Evolutionary conservation across 2,888 invertebrate genomes (phyloP), one percentile per base, ranked within the genome.

Genomic region (Fragum sueziense): DNA sequence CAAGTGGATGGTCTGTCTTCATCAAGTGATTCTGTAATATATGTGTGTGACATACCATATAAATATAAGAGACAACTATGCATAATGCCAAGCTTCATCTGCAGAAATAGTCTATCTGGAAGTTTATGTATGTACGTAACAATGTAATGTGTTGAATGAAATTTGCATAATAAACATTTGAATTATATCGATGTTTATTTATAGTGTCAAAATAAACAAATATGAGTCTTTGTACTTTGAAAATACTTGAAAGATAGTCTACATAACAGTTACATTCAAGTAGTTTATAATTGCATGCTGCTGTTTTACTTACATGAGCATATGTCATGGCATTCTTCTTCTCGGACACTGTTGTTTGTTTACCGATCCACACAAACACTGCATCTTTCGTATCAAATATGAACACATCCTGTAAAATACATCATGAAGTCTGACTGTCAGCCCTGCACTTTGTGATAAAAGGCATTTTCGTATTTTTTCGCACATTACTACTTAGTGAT

Each of bases 11-110:
- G 14, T 87, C 78, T 1, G 88, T 90, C 77, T 87, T 88, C 88
- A 85, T 88, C 79, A 92, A 84, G 78, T 91, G 90, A 27, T 87
- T 87, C 92, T 92, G 87, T 27, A 86, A 84, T n/a, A n/a, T n/a
- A n/a, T n/a, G n/a, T n/a, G n/a, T n/a, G n/a, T n/a, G n/a, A n/a
- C n/a, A n/a, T n/a, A n/a, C n/a, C n/a, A n/a, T n/a, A n/a, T n/a
- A n/a, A n/a, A n/a, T n/a, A n/a, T n/a, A n/a, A n/a, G n/a, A n/a
- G n/a, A n/a, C n/a, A n/a, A n/a, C n/a, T n/a, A n/a, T n/a, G n/a
- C n/a, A n/a, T n/a, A n/a, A n/a, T n/a, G n/a, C n/a, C n/a, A n/a
- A n/a, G n/a, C n/a, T n/a, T n/a, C n/a, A n/a, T n/a, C n/a, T n/a
- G n/a, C n/a, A n/a, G n/a, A n/a, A n/a, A n/a, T n/a, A n/a, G n/a